Base-by-base conservation (phyloP, 2,113 vertebrate genomes). In the Lasiurus cinereus region DNA sequence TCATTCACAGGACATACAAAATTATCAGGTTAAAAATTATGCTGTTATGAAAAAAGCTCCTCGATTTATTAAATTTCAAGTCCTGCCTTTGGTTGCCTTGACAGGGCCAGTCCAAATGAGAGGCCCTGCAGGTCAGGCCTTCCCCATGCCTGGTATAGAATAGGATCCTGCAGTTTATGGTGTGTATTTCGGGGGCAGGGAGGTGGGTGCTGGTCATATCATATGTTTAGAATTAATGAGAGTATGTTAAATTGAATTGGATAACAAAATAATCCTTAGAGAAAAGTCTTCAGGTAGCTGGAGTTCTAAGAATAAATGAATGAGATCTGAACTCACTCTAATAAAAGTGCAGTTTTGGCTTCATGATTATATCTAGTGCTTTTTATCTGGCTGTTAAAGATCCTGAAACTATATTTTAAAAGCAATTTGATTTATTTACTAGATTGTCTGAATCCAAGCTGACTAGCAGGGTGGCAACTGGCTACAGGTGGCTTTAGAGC, bases 361-460 rank as follows among this genome's bases (percentile, higher is more conserved):
- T 66, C 36, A 19, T 46, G 31, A 74, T 39, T 73, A 91, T 50
- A 76, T 29, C 36, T 52, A 64, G 64, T 52, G 48, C 66, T 96
- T 88, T 91, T 72, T 19, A 88, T 92, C 43, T 84, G 19, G 22
- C 43, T 90, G 14, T 76, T 48, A 70, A 76, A 84, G 70, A 80
- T 3, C 59, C 59, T 52, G 2, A 24, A 82, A 77, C 76, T 56
- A 46, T 77, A 94, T 95, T 93, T 92, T 62, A 46, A 91, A 94
- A 24, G 52, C 16, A 80, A 64, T 88, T 64, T 50, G 36, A 22
- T 88, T 90, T 46, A 82, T 79, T 84, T 46, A 84, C 66, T 84
- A 85, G 21, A 33, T 76, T 83, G 31, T 95, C 46, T 86, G 33
- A 67, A 92, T 19, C 39, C 64, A 64, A 48, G 33, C 56, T 80